These are phyloP conservation scores for Echeneis naucrates DNA, from an alignment of 2,797 vertebrate species.

Conservation along the genomic window DNA sequence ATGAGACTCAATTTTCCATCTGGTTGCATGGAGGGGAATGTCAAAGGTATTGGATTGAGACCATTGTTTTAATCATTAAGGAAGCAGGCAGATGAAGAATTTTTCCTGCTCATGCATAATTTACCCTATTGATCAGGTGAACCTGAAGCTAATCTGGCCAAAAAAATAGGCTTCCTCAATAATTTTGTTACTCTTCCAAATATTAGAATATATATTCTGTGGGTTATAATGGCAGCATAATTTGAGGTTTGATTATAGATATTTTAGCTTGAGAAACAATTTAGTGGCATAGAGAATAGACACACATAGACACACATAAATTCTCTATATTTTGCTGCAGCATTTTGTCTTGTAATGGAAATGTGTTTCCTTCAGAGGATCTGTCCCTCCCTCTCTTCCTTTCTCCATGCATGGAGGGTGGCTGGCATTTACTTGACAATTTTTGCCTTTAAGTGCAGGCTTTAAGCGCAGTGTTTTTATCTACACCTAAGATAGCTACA, in stretches of 20 bases:
- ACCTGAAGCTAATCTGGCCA: not conserved
- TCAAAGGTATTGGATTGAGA: slow-evolving; percentile 77
- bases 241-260: slow-evolving; percentile 5
- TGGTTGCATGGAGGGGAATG: slow-evolving; percentile 79
- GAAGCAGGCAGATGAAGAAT: slow-evolving; percentile 65
- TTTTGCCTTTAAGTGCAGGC: slow-evolving; percentile 80
- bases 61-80: slow-evolving; percentile 73
- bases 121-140: slow-evolving; percentile 53
- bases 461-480: slow-evolving; percentile 86
- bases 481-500: slow-evolving; percentile 83
- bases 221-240: not conserved
- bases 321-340: slow-evolving; percentile 17
- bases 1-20: slow-evolving; percentile 80
- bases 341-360: slow-evolving; percentile 62
- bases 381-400: slow-evolving; percentile 52
- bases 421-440: slow-evolving; percentile 83
- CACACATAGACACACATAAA: slow-evolving; percentile 5
- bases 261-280: slow-evolving; percentile 21
- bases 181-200: not conserved
- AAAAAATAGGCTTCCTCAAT: not conserved
- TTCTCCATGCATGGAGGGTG: slow-evolving; percentile 66
- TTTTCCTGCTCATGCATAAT: slow-evolving; percentile 59
- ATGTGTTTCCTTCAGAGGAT: slow-evolving; percentile 59
- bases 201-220: not conserved
- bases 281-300: slow-evolving; percentile 29